phyloP scores from a whole-genome alignment of 2,113 vertebrate genomes.

The Lycaon pictus region DNA sequence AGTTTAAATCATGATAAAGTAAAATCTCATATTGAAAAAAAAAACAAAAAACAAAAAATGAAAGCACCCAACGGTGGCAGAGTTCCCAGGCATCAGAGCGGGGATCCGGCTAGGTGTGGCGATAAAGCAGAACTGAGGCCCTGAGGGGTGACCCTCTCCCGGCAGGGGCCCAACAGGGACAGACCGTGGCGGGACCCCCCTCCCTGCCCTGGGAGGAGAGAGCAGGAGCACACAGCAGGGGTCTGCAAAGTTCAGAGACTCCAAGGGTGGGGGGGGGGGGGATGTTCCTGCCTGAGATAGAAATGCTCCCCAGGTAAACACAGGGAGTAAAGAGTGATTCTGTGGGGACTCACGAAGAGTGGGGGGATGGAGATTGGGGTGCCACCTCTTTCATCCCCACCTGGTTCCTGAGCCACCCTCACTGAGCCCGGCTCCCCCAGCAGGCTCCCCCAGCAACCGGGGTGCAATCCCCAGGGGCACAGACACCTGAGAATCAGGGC shows the following conservation, averaged over 20 bases:
- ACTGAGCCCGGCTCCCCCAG: not conserved
- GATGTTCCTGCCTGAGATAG: not conserved
- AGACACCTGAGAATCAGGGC: not conserved
- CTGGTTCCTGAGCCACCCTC: not conserved
- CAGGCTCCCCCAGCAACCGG: too few species aligned
- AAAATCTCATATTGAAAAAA: not conserved
- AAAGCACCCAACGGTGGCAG: not conserved
- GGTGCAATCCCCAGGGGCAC: not conserved
- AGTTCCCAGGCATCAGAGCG: not conserved
- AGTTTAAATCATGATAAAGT: not conserved
- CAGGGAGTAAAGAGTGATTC: too few species aligned
- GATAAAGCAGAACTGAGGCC: not conserved
- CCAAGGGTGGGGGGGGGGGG: too few species aligned
- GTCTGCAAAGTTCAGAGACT: not conserved
- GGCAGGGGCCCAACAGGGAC: not conserved
- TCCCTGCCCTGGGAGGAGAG: not conserved
- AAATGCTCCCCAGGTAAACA: not conserved
- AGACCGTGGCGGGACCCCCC: not conserved
- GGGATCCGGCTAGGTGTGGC: not conserved
- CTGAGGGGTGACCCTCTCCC: rapidly evolving
- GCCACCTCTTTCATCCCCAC: not conserved
- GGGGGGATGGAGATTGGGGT: not conserved
- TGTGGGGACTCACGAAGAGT: not conserved
- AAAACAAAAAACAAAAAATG: too few species aligned
- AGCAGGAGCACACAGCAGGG: not conserved